Evolutionary conservation across 2,113 vertebrate species (phyloP), one percentile per base, ranked within the genome.

Genomic region (rat (Rattus norvegicus)): DNA sequence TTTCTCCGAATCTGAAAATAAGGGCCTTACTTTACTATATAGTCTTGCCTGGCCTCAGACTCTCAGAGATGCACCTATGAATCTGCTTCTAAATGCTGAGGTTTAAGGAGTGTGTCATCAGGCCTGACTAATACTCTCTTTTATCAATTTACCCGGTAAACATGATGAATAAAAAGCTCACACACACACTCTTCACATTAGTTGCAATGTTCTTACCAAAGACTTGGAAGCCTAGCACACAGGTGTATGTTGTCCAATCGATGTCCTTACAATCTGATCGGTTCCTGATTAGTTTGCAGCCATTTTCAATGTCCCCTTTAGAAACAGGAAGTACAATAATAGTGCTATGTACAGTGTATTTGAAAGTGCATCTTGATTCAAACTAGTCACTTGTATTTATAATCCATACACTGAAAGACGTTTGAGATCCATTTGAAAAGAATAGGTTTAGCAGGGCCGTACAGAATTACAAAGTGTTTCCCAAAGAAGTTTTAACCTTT

Each of bases 221-320:
- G 67, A 99, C 99, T 43, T 99, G 99, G 98, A 99, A 99, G 73
- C 99, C 99, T 73, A 99, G 98, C 36, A 99, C 99, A 77, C 99
- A 99, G 95, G 99, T 99, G 83, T 99, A 99, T 0, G 99, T 99
- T 0, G 99, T 99, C 99, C 99, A 99, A 98, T 99, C 99, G 52
- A 99, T 99, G 98, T 99, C 99, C 98, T 99, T 99, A 98, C 99
- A 99, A 92, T 99, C 99, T 0, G 99, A 99, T 88, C 99, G 99
- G 97, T 99, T 99, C 97, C 99, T 99, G 98, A 99, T 99, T 96
- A 99, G 98, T 98, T 99, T 99, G 98, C 99, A 99, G 96, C 99
- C 99, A 67, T 98, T 99, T 98, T 99, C 98, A 99, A 99, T 99
- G 98, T 99, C 99, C 99, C 99, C 99, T 99, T 97, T 91, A 96